Evolutionary conservation across 1,140 invertebrate genomes (phyloP), one percentile per base, ranked within the genome.

Genomic region (Dendrolimus kikuchii): DNA sequence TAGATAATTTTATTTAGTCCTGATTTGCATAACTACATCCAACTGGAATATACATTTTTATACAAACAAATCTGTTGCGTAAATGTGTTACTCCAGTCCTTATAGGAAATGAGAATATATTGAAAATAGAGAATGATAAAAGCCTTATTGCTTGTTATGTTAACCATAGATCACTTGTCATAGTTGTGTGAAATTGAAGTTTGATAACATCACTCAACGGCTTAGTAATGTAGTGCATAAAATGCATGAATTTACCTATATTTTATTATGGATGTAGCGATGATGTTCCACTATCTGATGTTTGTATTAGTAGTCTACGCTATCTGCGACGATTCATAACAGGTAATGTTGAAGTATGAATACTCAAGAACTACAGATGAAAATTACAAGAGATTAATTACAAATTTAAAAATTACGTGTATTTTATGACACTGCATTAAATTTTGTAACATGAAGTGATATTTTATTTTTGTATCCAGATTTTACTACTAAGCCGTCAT

Each of bases 91-190:
- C 55, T 75, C 75, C 68, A 60, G 68, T 78, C 73, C 49, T 68
- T 62, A 55, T 59, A 71, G 63, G 68, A 74, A 71, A 66, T 65
- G 51, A 50, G 56, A 55, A 62, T 62, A 62, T 62, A 65, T 59
- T 65, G 50, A 42, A 41, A 46, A 9, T 51, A n/a, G 46, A 40
- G 36, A 23, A 38, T 40, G 45, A 47, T 43, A 43, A 40, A 44
- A 42, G 56, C 37, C 55, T 66, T 62, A 53, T 66, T 66, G 55
- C 57, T 62, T 49, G 50, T 57, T 60, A 58, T 6, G 40, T 37
- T 40, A 42, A 5, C 43, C 51, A 57, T 61, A 57, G 49, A 55
- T 53, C 53, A 58, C 41, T 55, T 56, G 59, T 60, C 59, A 60
- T 23, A 38, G 9, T 37, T 60, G 59, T 60, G 23, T 46, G 9